Evolutionary conservation across 2,888 invertebrate genomes (phyloP).

Genomic region (Tachina grossa): DNA sequence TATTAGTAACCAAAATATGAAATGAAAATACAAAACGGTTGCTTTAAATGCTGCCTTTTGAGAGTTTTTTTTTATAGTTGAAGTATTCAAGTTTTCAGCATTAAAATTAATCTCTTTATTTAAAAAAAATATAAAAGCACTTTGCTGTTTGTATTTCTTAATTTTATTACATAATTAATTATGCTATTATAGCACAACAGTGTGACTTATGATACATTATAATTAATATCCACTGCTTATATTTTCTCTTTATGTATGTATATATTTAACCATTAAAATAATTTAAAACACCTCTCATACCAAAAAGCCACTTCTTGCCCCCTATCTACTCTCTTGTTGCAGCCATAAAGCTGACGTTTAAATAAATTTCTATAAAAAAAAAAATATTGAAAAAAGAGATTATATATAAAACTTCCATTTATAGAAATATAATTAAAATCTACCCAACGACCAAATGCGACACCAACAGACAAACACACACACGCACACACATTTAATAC

Average conservation of each 20-base stretch:
- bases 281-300: conserved; percentile 65
- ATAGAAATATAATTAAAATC: conserved; percentile 64
- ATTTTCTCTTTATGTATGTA: conserved; percentile 25
- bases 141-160: background rate
- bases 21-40: no score
- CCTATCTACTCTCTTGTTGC: background rate
- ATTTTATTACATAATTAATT: conserved; percentile 65
- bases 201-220: conserved; percentile 69
- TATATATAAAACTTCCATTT: conserved; percentile 13
- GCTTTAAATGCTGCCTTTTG: background rate
- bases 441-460: conserved; percentile 52
- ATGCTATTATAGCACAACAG: conserved; percentile 52
- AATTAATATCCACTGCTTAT: conserved; percentile 60
- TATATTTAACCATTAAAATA: conserved; percentile 61
- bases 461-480: background rate
- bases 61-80: background rate
- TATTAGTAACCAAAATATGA: no score
- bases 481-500: background rate
- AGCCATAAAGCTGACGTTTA: conserved; percentile 8
- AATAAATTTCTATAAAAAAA: conserved; percentile 26
- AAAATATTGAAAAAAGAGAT: background rate
- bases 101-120: conserved; percentile 29
- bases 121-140: conserved; percentile 16
- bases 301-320: background rate
- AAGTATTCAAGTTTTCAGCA: conserved; percentile 18